A percentile compares a stretch with the other conserved stretches of the same genome.
Evolutionary conservation across 2,888 invertebrate genomes (phyloP).

Genomic region (Dynastes maya): DNA sequence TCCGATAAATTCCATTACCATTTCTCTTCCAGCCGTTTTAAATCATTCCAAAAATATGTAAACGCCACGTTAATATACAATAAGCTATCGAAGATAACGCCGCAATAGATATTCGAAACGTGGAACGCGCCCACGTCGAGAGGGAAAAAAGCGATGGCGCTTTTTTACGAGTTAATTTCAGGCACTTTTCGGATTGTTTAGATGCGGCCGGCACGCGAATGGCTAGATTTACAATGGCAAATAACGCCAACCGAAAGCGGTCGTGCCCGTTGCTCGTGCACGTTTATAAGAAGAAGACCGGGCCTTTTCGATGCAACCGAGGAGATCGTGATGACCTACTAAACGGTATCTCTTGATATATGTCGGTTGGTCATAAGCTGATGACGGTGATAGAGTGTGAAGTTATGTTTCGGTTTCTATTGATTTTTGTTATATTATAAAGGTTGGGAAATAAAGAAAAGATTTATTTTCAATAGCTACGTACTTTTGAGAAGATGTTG

Average conservation of each 20-base stretch:
- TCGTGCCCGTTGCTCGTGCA: constrained; percentile 37
- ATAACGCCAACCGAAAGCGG: constrained; percentile 61
- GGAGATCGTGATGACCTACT: constrained; percentile 32
- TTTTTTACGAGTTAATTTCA: constrained; percentile 66
- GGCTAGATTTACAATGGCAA: constrained; percentile 63
- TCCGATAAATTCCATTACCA: constrained; percentile 13
- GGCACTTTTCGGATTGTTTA: constrained; percentile 65
- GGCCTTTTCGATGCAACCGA: neutral
- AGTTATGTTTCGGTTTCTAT: no score
- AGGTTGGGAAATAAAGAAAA: no score
- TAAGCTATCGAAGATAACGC: constrained; percentile 39
- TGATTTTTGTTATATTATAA: no score
- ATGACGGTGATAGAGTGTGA: no score
- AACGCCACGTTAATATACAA: constrained; percentile 29
- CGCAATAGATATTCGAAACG: constrained; percentile 34
- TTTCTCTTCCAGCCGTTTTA: constrained; percentile 21
- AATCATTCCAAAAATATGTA: constrained; percentile 40
- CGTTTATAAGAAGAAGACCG: neutral
- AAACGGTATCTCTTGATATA: constrained; percentile 32
- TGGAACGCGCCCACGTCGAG: constrained; percentile 46
- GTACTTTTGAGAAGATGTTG: no score
- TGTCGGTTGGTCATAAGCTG: neutral
- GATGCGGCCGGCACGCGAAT: constrained; percentile 64
- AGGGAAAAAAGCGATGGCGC: constrained; percentile 60
- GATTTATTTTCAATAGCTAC: no score